Evolutionary conservation across 2,113 vertebrate genomes (phyloP).

Genomic region (Campylomormyrus numenius): DNA sequence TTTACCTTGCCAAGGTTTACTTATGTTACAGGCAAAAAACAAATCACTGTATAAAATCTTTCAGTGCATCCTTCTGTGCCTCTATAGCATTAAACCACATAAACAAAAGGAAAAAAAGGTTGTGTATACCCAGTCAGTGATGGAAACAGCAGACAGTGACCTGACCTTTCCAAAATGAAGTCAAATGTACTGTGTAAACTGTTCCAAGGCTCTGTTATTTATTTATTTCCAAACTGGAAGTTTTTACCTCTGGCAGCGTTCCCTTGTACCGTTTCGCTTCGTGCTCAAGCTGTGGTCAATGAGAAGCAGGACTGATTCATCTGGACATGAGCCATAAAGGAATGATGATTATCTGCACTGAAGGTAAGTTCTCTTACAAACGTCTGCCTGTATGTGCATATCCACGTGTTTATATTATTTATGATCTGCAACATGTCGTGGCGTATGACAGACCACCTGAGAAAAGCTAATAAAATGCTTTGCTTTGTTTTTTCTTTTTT

Average conservation of each 20-base stretch:
- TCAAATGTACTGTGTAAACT: constrained; percentile 33
- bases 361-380: background rate
- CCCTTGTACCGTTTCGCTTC: background rate
- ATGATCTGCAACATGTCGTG: background rate
- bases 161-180: constrained; percentile 7
- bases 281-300: background rate
- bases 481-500: background rate
- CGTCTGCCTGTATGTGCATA: background rate
- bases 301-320: background rate
- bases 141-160: background rate
- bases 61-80: background rate
- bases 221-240: background rate
- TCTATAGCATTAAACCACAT: background rate
- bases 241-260: background rate
- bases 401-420: background rate
- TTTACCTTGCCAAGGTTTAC: background rate
- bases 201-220: constrained; percentile 13
- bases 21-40: background rate
- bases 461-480: background rate
- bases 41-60: background rate
- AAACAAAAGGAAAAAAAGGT: background rate
- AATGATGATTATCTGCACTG: background rate
- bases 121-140: background rate
- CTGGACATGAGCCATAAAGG: background rate
- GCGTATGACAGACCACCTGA: background rate